Base-by-base conservation (phyloP, 2,888 invertebrate species). In the Hecatera dysodea region DNA sequence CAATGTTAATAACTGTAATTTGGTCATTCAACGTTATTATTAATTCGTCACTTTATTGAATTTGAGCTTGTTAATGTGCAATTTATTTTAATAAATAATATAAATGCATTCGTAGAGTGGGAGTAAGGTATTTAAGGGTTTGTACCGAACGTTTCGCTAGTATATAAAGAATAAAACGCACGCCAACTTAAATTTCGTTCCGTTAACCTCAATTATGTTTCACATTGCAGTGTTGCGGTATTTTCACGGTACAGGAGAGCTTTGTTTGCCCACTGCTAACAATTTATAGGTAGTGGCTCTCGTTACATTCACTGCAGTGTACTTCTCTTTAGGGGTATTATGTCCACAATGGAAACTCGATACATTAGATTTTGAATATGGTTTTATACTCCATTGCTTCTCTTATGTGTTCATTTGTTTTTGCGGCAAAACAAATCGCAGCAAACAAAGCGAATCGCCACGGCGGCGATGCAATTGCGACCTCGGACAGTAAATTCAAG, bases 181-280 rank as follows among this genome's bases (percentile, higher is more conserved):
- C 77, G 68, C 75, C 72, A 76, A 83, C 82, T 83, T 83, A 83
- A 83, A 86, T 84, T 86, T 80, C 75, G 80, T 82, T 84, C 60
- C 72, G 75, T 75, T 81, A 85, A 79, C 87, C 84, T 85, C 86
- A 87, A 89, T 89, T 88, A 86, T 82, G 85, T 86, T 84, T 80
- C 80, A 74, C 83, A 84, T 85, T 85, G 82, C 86, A 80, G 80
- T 82, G 81, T 78, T 81, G 85, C 86, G 75, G 85, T 89, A 85
- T 88, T 86, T 85, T 82, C 80, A 78, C 80, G 81, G 82, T 83
- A 87, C 84, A 87, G 85, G 84, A 83, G 84, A 83, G 80, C 81
- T 84, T 87, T 88, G 85, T 90, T 86, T 81, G 80, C 81, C 78
- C 74, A 75, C 81, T 80, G 75, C 78, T 78, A 72, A 75, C 86